Base-by-base conservation (phyloP, 2,113 vertebrate species). In the Protomyctophum bolini region DNA sequence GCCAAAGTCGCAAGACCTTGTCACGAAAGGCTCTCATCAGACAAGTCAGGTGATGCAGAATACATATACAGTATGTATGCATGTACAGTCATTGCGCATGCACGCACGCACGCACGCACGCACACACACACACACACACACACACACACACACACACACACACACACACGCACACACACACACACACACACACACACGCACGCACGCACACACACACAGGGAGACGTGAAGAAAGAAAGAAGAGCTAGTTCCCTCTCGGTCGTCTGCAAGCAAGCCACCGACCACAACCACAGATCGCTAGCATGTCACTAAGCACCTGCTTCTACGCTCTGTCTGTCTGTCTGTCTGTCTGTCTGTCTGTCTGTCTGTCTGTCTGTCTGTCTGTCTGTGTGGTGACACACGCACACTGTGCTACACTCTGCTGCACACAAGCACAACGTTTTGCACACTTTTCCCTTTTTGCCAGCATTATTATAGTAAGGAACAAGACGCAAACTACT, bases 241-340 rank as follows among this genome's bases (percentile, higher is more conserved):
- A 81, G 76, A 88, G 66, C 81, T 79, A 87, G 91, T 93, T 92
- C 90, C 89, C 85, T 88, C 87, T 92, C 63, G 61, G 89, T 89
- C 86, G 88, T 92, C 91, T 91, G 91, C 80, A 83, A 88, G 84
- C 80, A 79, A 91, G 89, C 89, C 90, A 90, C 84, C 82, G 65
- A 93, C 91, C 91, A 84, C 89, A 93, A 93, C 92, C 92, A 86
- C 93, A 93, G 87, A 91, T 85, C 83, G 85, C 83, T 86, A 90
- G 84, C 79, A 89, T 90, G 89, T 90, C 86, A 89, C 85, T 83
- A 90, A 83, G 89, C 93, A 94, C 91, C 92, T 94, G 92, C 83
- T 81, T 89, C 56, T 80, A 41, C 83, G 64, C 86, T 88, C 80
- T 21, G 21, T 21, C 55, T 87, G 46, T 62, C 55, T 76, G n/a